Base-by-base conservation (phyloP, 2,888 invertebrate species). In the Agrotis segetum region DNA sequence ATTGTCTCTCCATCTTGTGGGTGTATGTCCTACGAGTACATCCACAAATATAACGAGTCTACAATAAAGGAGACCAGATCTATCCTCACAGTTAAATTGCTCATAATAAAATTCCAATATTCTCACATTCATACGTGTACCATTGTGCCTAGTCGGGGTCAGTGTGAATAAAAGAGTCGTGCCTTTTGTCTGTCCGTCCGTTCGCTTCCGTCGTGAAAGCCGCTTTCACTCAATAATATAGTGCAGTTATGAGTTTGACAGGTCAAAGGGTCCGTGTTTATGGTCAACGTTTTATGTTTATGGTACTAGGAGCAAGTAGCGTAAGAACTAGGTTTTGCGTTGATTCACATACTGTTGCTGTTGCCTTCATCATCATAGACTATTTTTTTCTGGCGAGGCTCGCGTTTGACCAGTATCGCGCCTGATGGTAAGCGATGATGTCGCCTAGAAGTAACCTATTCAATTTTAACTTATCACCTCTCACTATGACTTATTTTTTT, bases 151-250 rank as follows among this genome's bases (percentile, higher is more conserved):
- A 71, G 79, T 50, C 52, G 80, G 81, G 92, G 92, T 92, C 92
- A 90, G 83, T 87, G 86, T 86, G 79, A 84, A 89, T 89, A 90
- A 90, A 92, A 91, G 87, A 87, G 85, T 85, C 85, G 84, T 77
- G 83, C 80, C 88, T 88, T 90, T 92, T 93, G 90, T 91, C 80
- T 82, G 90, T 83, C 85, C 82, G 81, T 83, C 87, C 47, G 69
- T 71, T 53, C 67, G 74, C 88, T 89, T 91, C 89, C 89, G 88
- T 84, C 85, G 88, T 91, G 94, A 95, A 94, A 93, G 94, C 88
- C 14, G 90, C 94, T 94, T 94, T 94, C 94, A 88, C 92, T 90
- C 85, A 69, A 88, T 78, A 77, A 85, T 90, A 84, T 88, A 86
- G 89, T 89, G 85, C 90, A 88, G 85, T 89, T 90, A 83, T 82